A percentile compares a stretch with the other conserved stretches of the same genome.
Evolutionary conservation across 2,888 invertebrate genomes (phyloP).

Genomic region (Chymomyza fuscimana): DNA sequence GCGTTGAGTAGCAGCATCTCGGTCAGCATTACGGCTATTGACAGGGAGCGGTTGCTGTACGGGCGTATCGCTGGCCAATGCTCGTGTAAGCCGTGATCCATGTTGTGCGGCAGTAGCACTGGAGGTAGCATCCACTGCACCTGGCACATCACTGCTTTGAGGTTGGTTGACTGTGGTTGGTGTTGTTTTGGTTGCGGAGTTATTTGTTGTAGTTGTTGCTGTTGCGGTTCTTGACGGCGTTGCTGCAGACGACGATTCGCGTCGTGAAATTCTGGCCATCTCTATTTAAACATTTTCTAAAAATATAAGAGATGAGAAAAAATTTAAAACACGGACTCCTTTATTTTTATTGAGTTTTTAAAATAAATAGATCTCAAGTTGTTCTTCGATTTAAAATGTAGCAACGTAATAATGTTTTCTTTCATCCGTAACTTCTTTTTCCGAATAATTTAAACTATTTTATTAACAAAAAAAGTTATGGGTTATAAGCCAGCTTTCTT

Average conservation of each 20-base stretch:
- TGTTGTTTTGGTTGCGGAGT: slow-evolving; percentile 39
- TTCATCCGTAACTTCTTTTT: too few species aligned
- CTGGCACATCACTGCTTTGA: not conserved
- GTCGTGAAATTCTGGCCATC: slow-evolving; percentile 80
- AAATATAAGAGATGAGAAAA: slow-evolving; percentile 37
- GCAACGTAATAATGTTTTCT: too few species aligned
- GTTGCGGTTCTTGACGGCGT: slow-evolving; percentile 60
- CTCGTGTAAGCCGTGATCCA: slow-evolving; percentile 31
- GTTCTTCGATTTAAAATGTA: too few species aligned
- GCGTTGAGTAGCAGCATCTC: slow-evolving; percentile 43
- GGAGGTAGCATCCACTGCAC: slow-evolving; percentile 21
- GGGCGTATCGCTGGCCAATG: slow-evolving; percentile 25
- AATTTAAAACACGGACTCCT: not conserved
- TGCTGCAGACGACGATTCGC: slow-evolving; percentile 76
- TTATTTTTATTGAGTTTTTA: not conserved
- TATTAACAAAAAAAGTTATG: too few species aligned
- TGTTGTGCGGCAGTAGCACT: slow-evolving; percentile 20
- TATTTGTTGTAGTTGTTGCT: slow-evolving; percentile 31
- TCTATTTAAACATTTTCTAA: slow-evolving; percentile 80
- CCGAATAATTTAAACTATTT: too few species aligned
- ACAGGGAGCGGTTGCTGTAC: slow-evolving; percentile 24
- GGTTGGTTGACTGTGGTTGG: slow-evolving; percentile 36
- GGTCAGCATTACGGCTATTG: slow-evolving; percentile 25
- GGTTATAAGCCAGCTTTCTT: too few species aligned
- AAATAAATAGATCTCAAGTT: not conserved